These are phyloP conservation scores for Catharus bicknelli DNA, from an alignment of 2,113 vertebrate species.

Conservation along the genomic window DNA sequence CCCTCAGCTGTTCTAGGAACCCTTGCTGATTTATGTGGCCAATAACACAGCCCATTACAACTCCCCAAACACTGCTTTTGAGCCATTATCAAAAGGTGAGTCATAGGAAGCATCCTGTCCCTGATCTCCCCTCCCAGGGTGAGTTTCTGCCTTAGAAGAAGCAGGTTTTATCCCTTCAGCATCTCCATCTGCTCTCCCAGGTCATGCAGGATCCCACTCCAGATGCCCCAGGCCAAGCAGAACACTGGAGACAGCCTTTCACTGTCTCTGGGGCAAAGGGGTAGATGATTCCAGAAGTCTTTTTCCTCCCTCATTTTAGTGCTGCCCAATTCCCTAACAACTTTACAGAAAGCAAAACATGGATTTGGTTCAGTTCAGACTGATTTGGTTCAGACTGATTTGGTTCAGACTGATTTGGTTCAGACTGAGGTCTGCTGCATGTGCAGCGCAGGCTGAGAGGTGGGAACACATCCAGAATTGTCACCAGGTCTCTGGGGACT, in stretches of 20 bases:
- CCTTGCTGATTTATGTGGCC: not conserved
- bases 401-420: not conserved
- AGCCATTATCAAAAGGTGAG: not conserved
- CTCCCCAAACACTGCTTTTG: not conserved
- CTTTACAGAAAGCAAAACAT: not conserved
- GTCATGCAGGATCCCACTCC: not conserved
- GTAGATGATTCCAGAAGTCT: not conserved
- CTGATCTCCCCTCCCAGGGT: not conserved
- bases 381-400: not conserved
- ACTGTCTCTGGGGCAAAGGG: not conserved
- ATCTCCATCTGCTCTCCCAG: not conserved
- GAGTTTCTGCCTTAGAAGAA: not conserved
- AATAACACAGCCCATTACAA: not conserved
- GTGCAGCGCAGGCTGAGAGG: not conserved
- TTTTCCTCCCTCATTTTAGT: not conserved
- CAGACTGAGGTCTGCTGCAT: not conserved
- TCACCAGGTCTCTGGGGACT: not conserved
- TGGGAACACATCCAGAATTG: fast-evolving
- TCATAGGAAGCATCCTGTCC: not conserved
- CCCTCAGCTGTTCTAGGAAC: not conserved
- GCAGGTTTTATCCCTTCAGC: not conserved
- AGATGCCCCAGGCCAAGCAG: not conserved
- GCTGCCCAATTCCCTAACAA: not conserved
- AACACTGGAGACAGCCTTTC: too few species aligned
- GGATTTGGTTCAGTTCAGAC: too few species aligned